Percentiles rank a stretch among this genome's conserved stretches.
phyloP scores from a whole-genome alignment of 1,140 invertebrate genomes.

The Drosophila arawakana region DNA sequence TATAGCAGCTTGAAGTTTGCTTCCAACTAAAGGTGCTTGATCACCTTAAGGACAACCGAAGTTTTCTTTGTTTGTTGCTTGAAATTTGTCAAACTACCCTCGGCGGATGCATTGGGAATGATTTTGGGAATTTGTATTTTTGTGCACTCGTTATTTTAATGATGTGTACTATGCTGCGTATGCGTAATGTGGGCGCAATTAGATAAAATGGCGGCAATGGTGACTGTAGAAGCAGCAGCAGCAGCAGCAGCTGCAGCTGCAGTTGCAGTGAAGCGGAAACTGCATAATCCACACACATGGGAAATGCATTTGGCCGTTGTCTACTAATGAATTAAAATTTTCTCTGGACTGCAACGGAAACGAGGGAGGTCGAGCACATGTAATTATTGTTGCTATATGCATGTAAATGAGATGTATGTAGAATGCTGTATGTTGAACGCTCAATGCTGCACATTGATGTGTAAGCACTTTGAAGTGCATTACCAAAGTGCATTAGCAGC shows the following conservation, averaged over 20 bases:
- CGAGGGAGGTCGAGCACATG: slow-evolving; percentile 54
- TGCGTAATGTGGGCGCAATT: slow-evolving; percentile 74
- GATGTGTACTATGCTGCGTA: slow-evolving; percentile 70
- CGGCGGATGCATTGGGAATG: not conserved
- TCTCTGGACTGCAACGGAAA: slow-evolving; percentile 41
- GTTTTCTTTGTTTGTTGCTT: no score
- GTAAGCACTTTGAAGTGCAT: slow-evolving; percentile 82
- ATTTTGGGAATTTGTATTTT: slow-evolving; percentile 24
- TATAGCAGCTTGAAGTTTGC: no score
- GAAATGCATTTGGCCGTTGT: slow-evolving; percentile 79
- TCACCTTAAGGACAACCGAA: no score
- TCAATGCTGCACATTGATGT: slow-evolving; percentile 62
- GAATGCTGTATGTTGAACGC: slow-evolving; percentile 25
- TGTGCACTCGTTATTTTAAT: slow-evolving; percentile 71
- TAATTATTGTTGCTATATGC: slow-evolving; percentile 68
- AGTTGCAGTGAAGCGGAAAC: slow-evolving; percentile 79
- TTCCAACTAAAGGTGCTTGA: no score
- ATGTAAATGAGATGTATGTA: slow-evolving; percentile 15
- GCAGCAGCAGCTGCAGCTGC: slow-evolving; percentile 40
- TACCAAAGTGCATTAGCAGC: slow-evolving; percentile 73
- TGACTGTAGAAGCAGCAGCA: slow-evolving; percentile 32
- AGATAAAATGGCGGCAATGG: slow-evolving; percentile 71
- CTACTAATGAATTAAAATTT: slow-evolving; percentile 82
- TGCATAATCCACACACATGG: slow-evolving; percentile 76
- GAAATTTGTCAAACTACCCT: not conserved